phyloP scores from a whole-genome alignment of 2,888 invertebrate species.

The Trichacis sp. region DNA sequence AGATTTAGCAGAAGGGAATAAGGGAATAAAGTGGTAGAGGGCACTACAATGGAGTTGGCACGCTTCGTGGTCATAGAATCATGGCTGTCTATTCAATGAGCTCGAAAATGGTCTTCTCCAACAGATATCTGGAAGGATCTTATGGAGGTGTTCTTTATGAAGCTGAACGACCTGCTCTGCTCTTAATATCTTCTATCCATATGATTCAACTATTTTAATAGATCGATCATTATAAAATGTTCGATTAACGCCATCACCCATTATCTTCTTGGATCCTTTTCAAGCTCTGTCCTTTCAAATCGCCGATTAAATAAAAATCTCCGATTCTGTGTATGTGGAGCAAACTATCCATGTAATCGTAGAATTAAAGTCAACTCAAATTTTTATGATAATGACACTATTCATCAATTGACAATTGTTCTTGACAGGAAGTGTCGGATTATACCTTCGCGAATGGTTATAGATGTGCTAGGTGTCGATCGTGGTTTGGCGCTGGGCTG shows the following conservation, averaged over 20 bases:
- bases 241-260: constrained; percentile 29
- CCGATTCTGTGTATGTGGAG: too few relatives aligned
- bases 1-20: constrained; percentile 55
- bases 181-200: constrained; percentile 54
- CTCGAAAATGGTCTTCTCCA: constrained; percentile 68
- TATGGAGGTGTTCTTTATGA: constrained; percentile 62
- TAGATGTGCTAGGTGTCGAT: constrained; percentile 45
- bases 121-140: constrained; percentile 63
- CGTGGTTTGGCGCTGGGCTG: constrained; percentile 49
- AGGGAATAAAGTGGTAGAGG: constrained; percentile 63
- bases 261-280: constrained; percentile 6
- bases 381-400: too few relatives aligned
- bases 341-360: too few relatives aligned
- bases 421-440: too few relatives aligned
- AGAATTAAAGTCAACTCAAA: too few relatives aligned
- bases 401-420: too few relatives aligned
- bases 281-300: not conserved
- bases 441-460: constrained; percentile 25
- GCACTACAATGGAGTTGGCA: constrained; percentile 68
- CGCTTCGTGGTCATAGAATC: constrained; percentile 67
- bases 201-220: constrained; percentile 50
- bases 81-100: constrained; percentile 69
- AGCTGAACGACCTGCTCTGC: constrained; percentile 56
- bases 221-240: constrained; percentile 40
- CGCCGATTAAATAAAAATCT: too few relatives aligned